Conservation (phyloP, 2,113 vertebrate genomes). For the Thomomys bottae region DNA sequence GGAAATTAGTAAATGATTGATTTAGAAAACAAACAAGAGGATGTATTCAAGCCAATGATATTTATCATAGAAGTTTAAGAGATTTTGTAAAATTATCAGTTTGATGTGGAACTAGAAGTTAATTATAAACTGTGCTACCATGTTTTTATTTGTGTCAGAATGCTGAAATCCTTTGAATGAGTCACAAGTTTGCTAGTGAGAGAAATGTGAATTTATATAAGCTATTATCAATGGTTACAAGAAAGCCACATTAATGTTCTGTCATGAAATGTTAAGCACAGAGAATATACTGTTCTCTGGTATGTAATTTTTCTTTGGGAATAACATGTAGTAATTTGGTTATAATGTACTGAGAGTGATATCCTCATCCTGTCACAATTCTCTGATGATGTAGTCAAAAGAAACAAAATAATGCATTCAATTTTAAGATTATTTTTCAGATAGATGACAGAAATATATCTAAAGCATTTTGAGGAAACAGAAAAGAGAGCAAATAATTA, state of each 20-base stretch:
- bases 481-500: background rate
- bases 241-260: background rate
- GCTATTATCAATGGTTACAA: background rate
- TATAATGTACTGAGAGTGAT: background rate
- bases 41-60: background rate
- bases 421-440: background rate
- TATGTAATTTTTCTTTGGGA: background rate
- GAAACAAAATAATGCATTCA: background rate
- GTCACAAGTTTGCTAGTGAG: background rate
- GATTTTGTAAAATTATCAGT: background rate
- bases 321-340: background rate
- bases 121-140: background rate
- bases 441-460: background rate
- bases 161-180: background rate
- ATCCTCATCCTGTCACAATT: background rate
- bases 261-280: conserved; percentile 1
- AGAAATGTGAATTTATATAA: background rate
- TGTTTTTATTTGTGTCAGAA: background rate
- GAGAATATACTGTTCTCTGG: background rate
- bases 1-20: background rate
- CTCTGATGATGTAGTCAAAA: background rate
- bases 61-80: conserved; percentile 16
- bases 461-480: background rate
- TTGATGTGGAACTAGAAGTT: conserved; percentile 24
- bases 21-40: background rate